Base-by-base conservation (phyloP, 2,888 invertebrate genomes). In the Lissocephala sabroskyi region DNA sequence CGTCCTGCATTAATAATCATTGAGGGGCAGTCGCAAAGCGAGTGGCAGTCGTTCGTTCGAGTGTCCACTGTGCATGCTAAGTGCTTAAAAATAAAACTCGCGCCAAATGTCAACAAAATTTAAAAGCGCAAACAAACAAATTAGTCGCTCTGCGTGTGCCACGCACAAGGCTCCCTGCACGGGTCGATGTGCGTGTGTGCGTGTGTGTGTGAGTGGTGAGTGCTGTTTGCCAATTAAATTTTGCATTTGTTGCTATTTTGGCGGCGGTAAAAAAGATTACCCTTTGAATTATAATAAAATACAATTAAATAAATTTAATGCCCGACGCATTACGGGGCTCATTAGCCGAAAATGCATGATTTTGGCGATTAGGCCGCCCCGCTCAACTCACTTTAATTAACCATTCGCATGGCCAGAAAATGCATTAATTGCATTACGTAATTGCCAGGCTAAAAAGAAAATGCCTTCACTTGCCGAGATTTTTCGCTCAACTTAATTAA, bases 91-190 rank as follows among this genome's bases (percentile, higher is more conserved):
- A 74, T 75, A 75, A 68, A 79, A 53, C 66, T 59, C 58, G 56
- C 75, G 74, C 59, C 52, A 77, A 79, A 76, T 73, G 75, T 64
- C 74, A 78, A 68, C 74, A 78, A 68, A 66, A n/a, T n/a, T n/a
- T n/a, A n/a, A n/a, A n/a, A n/a, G n/a, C n/a, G n/a, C n/a, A n/a
- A n/a, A n/a, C n/a, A n/a, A n/a, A 59, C 63, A 56, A 49, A 57
- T 28, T 17, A 39, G 5, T 13, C 11, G 11, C 7, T 14, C 10
- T 35, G 16, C 13, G 35, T 35, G 35, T 35, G 16, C 16, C 17
- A 9, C 35, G 16, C 35, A 35, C 13, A 6, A 16, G 16, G 10
- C 16, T 11, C 6, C n/a, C n/a, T 23, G 23, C 23, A 5, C 23
- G 23, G 11, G 5, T 39, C n/a, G n/a, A n/a, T n/a, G n/a, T n/a